A percentile compares a stretch with the other conserved stretches of the same genome.
phyloP scores from a whole-genome alignment of 2,113 vertebrate genomes.

The Ariopsis seemanni region DNA sequence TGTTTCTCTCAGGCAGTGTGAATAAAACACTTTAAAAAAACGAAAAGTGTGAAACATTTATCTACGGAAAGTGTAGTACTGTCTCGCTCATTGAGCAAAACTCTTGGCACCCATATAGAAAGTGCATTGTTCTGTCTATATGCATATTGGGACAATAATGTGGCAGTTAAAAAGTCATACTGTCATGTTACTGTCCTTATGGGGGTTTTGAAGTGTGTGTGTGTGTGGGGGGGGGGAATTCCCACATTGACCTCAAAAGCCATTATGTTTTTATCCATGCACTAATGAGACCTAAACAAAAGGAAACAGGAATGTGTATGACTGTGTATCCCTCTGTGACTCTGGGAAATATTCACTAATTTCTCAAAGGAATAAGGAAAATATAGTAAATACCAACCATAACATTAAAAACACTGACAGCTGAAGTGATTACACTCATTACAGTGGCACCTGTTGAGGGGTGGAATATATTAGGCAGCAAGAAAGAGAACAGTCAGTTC shows the following conservation, averaged over 20 bases:
- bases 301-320: neutral
- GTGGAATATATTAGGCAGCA: too few relatives aligned
- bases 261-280: neutral
- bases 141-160: neutral
- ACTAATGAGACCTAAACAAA: slow-evolving; percentile 5
- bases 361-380: too few relatives aligned
- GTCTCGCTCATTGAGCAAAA: neutral
- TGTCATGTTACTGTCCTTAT: neutral
- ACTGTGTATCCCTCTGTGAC: too few relatives aligned
- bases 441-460: too few relatives aligned
- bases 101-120: neutral
- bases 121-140: neutral
- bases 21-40: slow-evolving; percentile 34
- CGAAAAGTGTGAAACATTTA: neutral
- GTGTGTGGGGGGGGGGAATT: neutral
- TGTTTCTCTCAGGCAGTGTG: neutral
- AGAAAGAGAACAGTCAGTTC: too few relatives aligned
- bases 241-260: slow-evolving; percentile 25
- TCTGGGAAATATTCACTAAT: too few relatives aligned
- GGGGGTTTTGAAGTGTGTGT: neutral
- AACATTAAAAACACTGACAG: too few relatives aligned
- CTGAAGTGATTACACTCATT: too few relatives aligned
- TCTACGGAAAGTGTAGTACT: neutral
- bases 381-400: too few relatives aligned
- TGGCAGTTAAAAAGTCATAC: neutral